Percentiles rank a stretch among this genome's conserved stretches.
Conservation (phyloP, 2,888 invertebrate genomes). For the Dexiosoma caninum region DNA sequence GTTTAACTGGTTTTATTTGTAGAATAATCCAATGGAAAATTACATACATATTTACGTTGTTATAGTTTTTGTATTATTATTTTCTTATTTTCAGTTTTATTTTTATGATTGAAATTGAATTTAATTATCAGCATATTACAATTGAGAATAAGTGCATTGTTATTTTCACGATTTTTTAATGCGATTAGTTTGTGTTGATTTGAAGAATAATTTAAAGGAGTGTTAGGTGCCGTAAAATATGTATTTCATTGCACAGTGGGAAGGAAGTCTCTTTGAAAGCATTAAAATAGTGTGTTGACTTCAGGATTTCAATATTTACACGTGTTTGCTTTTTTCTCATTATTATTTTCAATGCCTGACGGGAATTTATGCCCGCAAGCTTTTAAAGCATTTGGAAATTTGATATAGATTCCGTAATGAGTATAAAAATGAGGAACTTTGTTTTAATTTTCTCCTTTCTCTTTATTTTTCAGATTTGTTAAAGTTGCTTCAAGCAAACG, state of each 20-base stretch:
- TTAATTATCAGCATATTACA: neutral
- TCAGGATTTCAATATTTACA: too few relatives aligned
- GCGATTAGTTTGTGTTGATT: neutral
- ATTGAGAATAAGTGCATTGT: neutral
- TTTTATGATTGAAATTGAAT: neutral
- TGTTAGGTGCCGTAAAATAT: neutral
- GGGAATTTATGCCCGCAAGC: too few relatives aligned
- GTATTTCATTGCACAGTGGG: neutral
- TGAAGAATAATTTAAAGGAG: neutral
- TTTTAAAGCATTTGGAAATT: too few relatives aligned
- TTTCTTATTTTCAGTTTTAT: neutral
- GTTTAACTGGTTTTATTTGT: constrained; percentile 15
- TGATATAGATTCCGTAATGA: too few relatives aligned
- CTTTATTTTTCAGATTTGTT: too few relatives aligned
- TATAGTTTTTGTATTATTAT: constrained; percentile 27
- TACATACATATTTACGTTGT: constrained; percentile 34
- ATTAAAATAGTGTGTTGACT: too few relatives aligned
- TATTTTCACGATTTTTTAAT: neutral
- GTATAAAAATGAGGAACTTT: too few relatives aligned
- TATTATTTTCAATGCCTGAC: too few relatives aligned
- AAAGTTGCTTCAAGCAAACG: neutral
- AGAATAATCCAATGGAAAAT: constrained; percentile 38
- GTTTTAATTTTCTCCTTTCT: too few relatives aligned
- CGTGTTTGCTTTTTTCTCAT: too few relatives aligned
- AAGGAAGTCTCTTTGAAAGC: too few relatives aligned